phyloP scores from a whole-genome alignment of 2,888 invertebrate genomes.

The Caenorhabditis panamensis region DNA sequence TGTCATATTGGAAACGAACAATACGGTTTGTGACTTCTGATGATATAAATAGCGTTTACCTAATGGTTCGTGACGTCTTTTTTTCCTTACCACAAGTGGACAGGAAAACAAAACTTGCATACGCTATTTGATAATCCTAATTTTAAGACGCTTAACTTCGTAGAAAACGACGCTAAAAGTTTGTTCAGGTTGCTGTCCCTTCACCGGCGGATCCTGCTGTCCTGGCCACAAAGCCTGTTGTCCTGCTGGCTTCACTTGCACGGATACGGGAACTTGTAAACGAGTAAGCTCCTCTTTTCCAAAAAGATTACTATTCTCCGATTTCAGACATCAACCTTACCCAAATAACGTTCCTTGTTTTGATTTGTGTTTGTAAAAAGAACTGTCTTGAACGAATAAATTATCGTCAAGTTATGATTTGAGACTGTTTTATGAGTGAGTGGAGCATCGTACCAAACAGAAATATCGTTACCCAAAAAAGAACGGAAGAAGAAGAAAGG shows the following conservation, averaged over 20 bases:
- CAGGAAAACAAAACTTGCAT: too few relatives aligned
- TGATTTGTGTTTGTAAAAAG: not conserved
- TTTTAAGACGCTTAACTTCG: too few relatives aligned
- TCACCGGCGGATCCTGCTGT: slow-evolving; percentile 62
- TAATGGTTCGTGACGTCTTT: too few relatives aligned
- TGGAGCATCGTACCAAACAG: slow-evolving; percentile 26
- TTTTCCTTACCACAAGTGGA: too few relatives aligned
- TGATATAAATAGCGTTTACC: not conserved
- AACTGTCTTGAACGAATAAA: too few relatives aligned
- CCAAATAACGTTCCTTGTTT: not conserved
- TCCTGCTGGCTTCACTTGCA: slow-evolving; percentile 64
- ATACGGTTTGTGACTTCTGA: slow-evolving; percentile 50
- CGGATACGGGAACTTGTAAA: slow-evolving; percentile 48
- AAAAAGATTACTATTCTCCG: not conserved
- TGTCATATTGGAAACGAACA: slow-evolving; percentile 62
- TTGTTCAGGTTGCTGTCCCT: slow-evolving; percentile 66
- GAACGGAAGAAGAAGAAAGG: slow-evolving; percentile 23
- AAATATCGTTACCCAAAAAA: slow-evolving; percentile 24
- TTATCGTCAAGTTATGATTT: not conserved
- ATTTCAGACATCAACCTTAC: slow-evolving; percentile 24
- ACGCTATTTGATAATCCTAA: too few relatives aligned
- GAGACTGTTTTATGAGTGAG: not conserved
- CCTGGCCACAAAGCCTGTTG: slow-evolving; percentile 51
- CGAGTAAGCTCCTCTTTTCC: slow-evolving; percentile 19
- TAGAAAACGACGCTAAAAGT: too few relatives aligned